phyloP scores from a whole-genome alignment of 2,888 invertebrate genomes.

The Chloroclysta siterata region DNA sequence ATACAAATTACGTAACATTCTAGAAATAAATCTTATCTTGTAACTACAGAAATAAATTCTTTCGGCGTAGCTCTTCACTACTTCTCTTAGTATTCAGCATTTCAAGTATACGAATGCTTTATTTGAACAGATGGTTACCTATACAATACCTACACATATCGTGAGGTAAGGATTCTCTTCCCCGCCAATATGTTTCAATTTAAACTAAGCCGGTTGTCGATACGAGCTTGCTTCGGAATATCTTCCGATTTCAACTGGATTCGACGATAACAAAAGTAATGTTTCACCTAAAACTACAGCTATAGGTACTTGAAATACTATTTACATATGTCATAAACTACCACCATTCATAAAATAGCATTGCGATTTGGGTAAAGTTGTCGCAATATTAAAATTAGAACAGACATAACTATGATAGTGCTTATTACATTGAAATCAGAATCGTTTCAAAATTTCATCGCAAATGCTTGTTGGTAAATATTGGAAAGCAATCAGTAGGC shows the following conservation, averaged over 20 bases:
- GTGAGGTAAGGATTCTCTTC: slow-evolving; percentile 70
- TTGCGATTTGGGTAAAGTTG: slow-evolving; percentile 13
- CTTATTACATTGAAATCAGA: slow-evolving; percentile 25
- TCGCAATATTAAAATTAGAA: slow-evolving; percentile 22
- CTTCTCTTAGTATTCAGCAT: slow-evolving; percentile 40
- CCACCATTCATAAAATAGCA: slow-evolving; percentile 12
- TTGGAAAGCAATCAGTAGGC: slow-evolving; percentile 34
- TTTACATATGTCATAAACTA: no score
- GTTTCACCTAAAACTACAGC: slow-evolving; percentile 38
- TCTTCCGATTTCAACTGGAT: slow-evolving; percentile 68
- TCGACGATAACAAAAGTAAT: slow-evolving; percentile 62
- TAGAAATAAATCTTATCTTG: slow-evolving; percentile 4
- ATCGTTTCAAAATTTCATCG: slow-evolving; percentile 28
- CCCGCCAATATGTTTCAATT: slow-evolving; percentile 82
- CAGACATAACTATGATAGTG: slow-evolving; percentile 16
- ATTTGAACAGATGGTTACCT: slow-evolving; percentile 63
- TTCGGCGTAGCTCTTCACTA: slow-evolving; percentile 35
- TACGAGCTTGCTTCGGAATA: slow-evolving; percentile 67
- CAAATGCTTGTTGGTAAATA: slow-evolving; percentile 29
- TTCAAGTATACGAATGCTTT: slow-evolving; percentile 47
- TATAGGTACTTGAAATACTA: background rate
- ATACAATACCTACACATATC: slow-evolving; percentile 47
- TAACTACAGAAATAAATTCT: slow-evolving; percentile 30
- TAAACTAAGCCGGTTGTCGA: slow-evolving; percentile 82
- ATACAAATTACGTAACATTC: no score